These are phyloP conservation scores for human DNA, from an alignment of 2,113 vertebrate species.

Conservation along the genomic window DNA sequence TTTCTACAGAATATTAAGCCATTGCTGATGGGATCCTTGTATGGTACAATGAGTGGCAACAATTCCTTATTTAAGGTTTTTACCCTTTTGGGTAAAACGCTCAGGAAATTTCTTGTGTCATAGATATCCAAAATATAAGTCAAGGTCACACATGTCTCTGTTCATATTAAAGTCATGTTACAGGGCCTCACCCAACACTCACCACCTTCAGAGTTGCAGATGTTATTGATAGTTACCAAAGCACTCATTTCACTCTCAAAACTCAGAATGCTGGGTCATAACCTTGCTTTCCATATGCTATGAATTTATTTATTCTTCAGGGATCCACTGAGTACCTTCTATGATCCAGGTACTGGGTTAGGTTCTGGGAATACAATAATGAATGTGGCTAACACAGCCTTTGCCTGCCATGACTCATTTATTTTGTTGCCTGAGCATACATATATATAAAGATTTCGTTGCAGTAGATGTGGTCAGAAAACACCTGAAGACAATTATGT, in stretches of 20 bases:
- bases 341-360: not conserved
- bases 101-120: not conserved
- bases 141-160: not conserved
- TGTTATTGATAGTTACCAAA: not conserved
- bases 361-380: not conserved
- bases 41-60: not conserved
- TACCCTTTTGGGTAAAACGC: not conserved
- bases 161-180: not conserved
- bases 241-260: not conserved
- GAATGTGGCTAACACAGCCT: not conserved
- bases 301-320: not conserved
- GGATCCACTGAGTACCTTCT: not conserved
- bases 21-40: not conserved
- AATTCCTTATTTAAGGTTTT: not conserved
- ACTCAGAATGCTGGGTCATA: not conserved
- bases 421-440: not conserved
- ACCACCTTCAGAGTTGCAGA: not conserved
- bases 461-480: not conserved
- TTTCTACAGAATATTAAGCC: not conserved
- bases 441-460: not conserved
- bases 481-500: slow-evolving; percentile 13
- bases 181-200: not conserved
- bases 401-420: not conserved
- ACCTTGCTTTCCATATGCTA: not conserved
- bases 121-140: not conserved